A percentile compares a stretch with the other conserved stretches of the same genome.
Conservation (phyloP, 2,797 vertebrate genomes). For the Lophius americanus region DNA sequence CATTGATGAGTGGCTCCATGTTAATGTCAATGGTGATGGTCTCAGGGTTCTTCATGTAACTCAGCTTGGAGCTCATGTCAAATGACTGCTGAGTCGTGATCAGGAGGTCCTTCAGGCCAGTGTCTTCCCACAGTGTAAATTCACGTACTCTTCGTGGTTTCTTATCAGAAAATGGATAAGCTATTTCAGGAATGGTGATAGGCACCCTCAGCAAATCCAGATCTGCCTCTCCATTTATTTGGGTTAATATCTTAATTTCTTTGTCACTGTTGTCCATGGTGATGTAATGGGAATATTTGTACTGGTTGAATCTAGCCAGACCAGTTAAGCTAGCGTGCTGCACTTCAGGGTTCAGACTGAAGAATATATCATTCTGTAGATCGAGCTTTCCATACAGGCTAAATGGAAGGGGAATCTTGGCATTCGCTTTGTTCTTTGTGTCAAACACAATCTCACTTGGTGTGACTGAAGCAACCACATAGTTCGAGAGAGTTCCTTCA, state of each 20-base stretch:
- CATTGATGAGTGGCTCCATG: conserved; percentile 77
- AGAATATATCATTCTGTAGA: conserved; percentile 87
- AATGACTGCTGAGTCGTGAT: conserved; percentile 90
- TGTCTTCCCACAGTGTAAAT: conserved; percentile 89
- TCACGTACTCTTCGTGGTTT: conserved; percentile 77
- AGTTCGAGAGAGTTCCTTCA: conserved; percentile 86
- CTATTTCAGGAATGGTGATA: conserved; percentile 86
- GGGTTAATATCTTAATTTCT: conserved; percentile 77
- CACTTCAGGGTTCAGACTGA: conserved; percentile 82
- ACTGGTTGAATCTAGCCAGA: conserved; percentile 89
- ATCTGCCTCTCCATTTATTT: conserved; percentile 89
- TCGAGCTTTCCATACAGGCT: conserved; percentile 87
- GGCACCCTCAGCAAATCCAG: conserved; percentile 86
- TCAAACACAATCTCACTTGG: conserved; percentile 82
- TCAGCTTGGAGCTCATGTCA: conserved; percentile 86
- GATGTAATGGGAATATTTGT: conserved; percentile 88
- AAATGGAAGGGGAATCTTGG: conserved; percentile 88
- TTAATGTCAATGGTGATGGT: conserved; percentile 81
- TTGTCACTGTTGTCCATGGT: conserved; percentile 82
- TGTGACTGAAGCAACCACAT: conserved; percentile 76
- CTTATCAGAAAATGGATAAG: conserved; percentile 78
- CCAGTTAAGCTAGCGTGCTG: conserved; percentile 87
- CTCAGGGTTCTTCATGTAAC: conserved; percentile 90
- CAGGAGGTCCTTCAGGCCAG: conserved; percentile 83
- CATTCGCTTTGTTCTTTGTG: conserved; percentile 87